phyloP scores from a whole-genome alignment of 2,888 invertebrate genomes.

The Noctua comes region DNA sequence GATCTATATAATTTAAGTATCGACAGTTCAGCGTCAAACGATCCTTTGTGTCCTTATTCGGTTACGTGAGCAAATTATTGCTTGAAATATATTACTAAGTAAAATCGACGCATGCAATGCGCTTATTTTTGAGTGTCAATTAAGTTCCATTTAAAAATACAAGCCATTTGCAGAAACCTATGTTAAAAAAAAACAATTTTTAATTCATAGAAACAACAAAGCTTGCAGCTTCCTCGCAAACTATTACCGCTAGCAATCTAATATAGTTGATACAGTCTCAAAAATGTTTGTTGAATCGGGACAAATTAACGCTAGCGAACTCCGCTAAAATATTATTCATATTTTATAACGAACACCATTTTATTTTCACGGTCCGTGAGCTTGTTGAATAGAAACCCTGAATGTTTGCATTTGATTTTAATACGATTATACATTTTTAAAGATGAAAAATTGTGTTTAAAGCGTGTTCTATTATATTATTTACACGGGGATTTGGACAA shows the following conservation, averaged over 20 bases:
- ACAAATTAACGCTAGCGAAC: constrained; percentile 67
- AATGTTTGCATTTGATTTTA: constrained; percentile 54
- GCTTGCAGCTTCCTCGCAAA: constrained; percentile 40
- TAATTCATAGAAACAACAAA: constrained; percentile 13
- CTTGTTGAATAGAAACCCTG: constrained; percentile 41
- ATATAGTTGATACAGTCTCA: constrained; percentile 66
- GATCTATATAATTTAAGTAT: constrained; percentile 13
- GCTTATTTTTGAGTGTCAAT: not conserved
- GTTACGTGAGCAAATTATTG: not conserved
- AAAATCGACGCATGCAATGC: not conserved
- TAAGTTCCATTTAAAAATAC: not conserved
- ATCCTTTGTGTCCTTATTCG: constrained; percentile 19
- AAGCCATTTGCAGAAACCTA: not conserved
- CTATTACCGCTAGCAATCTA: constrained; percentile 56
- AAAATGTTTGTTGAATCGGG: constrained; percentile 69
- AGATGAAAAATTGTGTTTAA: constrained; percentile 44
- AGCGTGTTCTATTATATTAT: constrained; percentile 23
- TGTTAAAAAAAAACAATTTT: not conserved
- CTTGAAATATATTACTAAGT: not conserved
- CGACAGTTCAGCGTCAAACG: constrained; percentile 1
- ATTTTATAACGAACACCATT: constrained; percentile 60
- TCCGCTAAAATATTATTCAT: constrained; percentile 67
- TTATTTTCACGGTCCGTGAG: constrained; percentile 49
- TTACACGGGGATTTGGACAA: constrained; percentile 29
- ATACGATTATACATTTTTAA: constrained; percentile 52